Evolutionary conservation across 2,888 invertebrate genomes (phyloP), one percentile per base, ranked within the genome.

Genomic region (Galeruca laticollis): DNA sequence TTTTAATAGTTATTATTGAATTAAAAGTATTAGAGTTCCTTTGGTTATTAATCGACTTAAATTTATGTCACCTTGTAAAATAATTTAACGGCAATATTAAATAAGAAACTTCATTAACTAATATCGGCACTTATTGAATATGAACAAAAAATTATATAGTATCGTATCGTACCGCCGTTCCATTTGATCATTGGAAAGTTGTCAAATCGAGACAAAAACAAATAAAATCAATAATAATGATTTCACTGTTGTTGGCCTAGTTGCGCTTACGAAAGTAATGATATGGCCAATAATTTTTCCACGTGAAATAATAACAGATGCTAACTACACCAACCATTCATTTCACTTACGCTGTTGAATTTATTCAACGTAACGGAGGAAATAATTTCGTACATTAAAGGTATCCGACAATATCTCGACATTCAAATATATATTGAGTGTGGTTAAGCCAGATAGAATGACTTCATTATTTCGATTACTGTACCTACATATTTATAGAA

Each of bases 201-300:
- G 26, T 26, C n/a, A 49, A n/a, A 26, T 31, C 26, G 13, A 52
- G 5, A 31, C 54, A 33, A 60, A 60, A 60, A n/a, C 13, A 60
- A 60, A 60, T 60, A 60, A 60, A 60, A 43, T 43, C 60, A 47
- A 40, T 60, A 40, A 37, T 59, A 60, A 60, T 60, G 60, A 60
- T 60, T 60, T 60, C 60, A 60, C 60, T 60, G 21, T 40, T 43
- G 43, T n/a, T 60, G 60, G 26, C 60, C 60, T 60, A 60, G 60
- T 60, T 43, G 15, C 13, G 31, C 31, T 60, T 21, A 60, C 60
- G 60, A 60, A 60, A 60, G 60, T 60, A 60, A 60, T 31, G n/a
- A 54, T 60, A 54, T 54, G 54, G 54, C 26, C 54, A 54, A 54
- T 54, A 54, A 31, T 31, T 54, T 54, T 54, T 54, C 26, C 31